Conservation (phyloP, 2,888 invertebrate genomes). For the Caenorhabditis becei region DNA sequence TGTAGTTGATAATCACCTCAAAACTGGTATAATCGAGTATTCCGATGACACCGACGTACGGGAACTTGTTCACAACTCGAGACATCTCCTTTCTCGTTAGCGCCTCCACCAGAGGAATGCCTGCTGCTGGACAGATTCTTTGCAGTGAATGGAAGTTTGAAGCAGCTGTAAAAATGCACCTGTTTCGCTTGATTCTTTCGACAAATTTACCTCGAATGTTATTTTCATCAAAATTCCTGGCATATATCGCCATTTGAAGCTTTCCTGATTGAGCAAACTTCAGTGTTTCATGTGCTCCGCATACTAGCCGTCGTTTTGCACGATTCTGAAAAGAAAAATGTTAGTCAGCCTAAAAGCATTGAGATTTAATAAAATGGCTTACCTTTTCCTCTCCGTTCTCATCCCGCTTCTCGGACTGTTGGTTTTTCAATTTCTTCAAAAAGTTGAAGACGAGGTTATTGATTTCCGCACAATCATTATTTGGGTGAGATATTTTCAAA, state of each 20-base stretch:
- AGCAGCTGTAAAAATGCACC: slow-evolving; percentile 32
- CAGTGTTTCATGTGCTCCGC: slow-evolving; percentile 64
- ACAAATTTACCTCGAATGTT: slow-evolving; percentile 41
- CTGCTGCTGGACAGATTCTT: slow-evolving; percentile 10
- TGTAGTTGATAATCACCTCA: slow-evolving; percentile 39
- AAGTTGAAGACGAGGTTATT: slow-evolving; percentile 32
- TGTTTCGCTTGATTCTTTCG: neutral
- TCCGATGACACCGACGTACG: slow-evolving; percentile 61
- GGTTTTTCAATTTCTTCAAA: slow-evolving; percentile 44
- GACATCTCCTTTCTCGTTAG: slow-evolving; percentile 59
- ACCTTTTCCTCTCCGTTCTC: slow-evolving; percentile 34
- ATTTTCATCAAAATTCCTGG: slow-evolving; percentile 62
- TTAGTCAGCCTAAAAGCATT: neutral
- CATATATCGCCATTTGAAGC: slow-evolving; percentile 51
- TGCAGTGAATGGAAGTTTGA: slow-evolving; percentile 40
- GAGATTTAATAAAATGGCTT: neutral
- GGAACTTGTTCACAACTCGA: slow-evolving; percentile 60
- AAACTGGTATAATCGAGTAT: slow-evolving; percentile 46
- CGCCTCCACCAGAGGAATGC: slow-evolving; percentile 40
- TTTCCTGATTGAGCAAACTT: slow-evolving; percentile 46
- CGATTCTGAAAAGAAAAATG: slow-evolving; percentile 39
- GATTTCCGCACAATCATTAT: slow-evolving; percentile 3
- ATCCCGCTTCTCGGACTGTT: slow-evolving; percentile 9
- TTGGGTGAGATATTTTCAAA: slow-evolving; percentile 5
- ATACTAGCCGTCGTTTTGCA: slow-evolving; percentile 52